phyloP scores from a whole-genome alignment of 2,113 vertebrate species.

The Cinclus mexicanus region DNA sequence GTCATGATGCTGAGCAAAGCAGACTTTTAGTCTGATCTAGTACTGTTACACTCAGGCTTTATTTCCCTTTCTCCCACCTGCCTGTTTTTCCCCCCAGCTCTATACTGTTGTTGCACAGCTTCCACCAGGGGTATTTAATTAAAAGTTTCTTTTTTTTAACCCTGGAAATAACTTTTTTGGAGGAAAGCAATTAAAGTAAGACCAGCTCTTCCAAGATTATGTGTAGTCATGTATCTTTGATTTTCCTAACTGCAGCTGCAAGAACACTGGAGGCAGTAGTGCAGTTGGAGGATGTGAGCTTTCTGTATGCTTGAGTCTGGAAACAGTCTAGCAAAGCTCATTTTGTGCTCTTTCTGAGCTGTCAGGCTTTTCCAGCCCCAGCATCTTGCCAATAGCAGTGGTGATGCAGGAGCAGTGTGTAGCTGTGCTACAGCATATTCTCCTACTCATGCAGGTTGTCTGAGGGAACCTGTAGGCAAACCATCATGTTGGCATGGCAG shows the following conservation, averaged over 20 bases:
- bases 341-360: background rate
- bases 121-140: background rate
- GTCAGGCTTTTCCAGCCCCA: background rate
- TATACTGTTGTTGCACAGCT: background rate
- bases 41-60: background rate
- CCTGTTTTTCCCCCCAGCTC: background rate
- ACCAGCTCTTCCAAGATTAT: background rate
- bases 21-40: background rate
- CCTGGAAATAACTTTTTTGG: background rate
- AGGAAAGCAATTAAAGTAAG: background rate
- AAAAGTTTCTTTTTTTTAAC: background rate
- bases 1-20: background rate
- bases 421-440: background rate
- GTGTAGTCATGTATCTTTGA: background rate
- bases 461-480: background rate
- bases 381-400: background rate
- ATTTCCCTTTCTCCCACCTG: background rate
- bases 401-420: background rate
- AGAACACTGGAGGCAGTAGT: background rate
- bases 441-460: background rate
- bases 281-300: background rate
- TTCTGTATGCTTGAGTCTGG: background rate
- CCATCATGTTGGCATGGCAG: background rate
- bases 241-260: background rate
- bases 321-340: background rate